Conservation (phyloP, 2,797 vertebrate species). For the Pseudochirops cupreus region DNA sequence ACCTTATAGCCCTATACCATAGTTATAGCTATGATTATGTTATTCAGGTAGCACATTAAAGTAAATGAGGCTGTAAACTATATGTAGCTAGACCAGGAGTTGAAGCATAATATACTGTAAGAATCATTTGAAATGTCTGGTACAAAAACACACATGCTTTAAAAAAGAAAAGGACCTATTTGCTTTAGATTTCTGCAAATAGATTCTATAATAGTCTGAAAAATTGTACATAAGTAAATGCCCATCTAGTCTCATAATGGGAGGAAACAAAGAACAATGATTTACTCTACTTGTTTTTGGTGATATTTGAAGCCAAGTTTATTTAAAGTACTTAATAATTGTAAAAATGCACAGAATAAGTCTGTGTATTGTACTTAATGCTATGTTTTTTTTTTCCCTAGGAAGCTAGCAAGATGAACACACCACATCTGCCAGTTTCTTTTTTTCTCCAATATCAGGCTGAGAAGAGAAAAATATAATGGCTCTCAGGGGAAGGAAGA, state of each 20-base stretch:
- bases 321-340: constrained; percentile 84
- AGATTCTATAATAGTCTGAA: constrained; percentile 52
- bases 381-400: constrained; percentile 77
- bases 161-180: constrained; percentile 60
- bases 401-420: constrained; percentile 86
- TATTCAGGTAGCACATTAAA: constrained; percentile 87
- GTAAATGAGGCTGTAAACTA: constrained; percentile 87
- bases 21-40: constrained; percentile 87
- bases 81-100: constrained; percentile 81
- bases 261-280: constrained; percentile 71
- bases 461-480: constrained; percentile 93
- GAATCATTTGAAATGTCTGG: constrained; percentile 79
- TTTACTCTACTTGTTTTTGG: constrained; percentile 64
- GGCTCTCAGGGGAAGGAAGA: constrained; percentile 91
- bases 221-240: constrained; percentile 49
- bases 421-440: constrained; percentile 88
- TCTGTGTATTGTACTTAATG: constrained; percentile 82
- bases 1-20: constrained; percentile 83
- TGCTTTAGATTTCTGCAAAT: constrained; percentile 75
- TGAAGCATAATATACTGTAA: constrained; percentile 80
- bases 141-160: constrained; percentile 74
- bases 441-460: constrained; percentile 88
- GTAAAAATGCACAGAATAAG: constrained; percentile 82
- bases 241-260: constrained; percentile 31
- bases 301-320: constrained; percentile 84